Conservation (phyloP, 2,113 vertebrate species). For the Columba janthina region DNA sequence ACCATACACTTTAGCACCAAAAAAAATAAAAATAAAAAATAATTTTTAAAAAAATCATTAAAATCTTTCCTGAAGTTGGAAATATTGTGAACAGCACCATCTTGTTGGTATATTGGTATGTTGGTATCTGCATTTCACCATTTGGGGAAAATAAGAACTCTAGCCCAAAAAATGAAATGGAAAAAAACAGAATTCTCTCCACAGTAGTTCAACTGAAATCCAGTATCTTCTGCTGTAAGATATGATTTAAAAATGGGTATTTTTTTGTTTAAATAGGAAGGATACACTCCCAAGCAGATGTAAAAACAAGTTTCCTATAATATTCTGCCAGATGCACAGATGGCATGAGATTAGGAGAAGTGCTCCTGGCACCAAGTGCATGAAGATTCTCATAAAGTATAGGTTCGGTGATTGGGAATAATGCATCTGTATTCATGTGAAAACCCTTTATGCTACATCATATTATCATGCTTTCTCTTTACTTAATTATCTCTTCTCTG, state of each 20-base stretch:
- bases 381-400: slow-evolving; percentile 3
- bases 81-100: neutral
- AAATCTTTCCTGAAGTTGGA: neutral
- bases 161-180: neutral
- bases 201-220: neutral
- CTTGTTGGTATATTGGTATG: neutral
- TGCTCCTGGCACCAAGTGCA: neutral
- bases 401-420: neutral
- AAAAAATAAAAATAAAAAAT: neutral
- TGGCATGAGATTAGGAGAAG: slow-evolving; percentile 6
- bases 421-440: slow-evolving; percentile 4
- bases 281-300: neutral
- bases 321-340: slow-evolving; percentile 47
- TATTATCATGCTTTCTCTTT: neutral
- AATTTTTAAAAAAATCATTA: neutral
- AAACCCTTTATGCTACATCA: neutral
- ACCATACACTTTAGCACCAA: neutral
- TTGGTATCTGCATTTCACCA: neutral
- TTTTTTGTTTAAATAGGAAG: neutral
- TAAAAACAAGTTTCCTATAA: neutral
- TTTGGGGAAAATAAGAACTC: neutral
- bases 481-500: slow-evolving; percentile 26
- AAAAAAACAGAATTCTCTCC: neutral
- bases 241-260: neutral
- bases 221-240: neutral